Conservation (phyloP, 2,888 invertebrate species). For the Ichneumoninae sp. region DNA sequence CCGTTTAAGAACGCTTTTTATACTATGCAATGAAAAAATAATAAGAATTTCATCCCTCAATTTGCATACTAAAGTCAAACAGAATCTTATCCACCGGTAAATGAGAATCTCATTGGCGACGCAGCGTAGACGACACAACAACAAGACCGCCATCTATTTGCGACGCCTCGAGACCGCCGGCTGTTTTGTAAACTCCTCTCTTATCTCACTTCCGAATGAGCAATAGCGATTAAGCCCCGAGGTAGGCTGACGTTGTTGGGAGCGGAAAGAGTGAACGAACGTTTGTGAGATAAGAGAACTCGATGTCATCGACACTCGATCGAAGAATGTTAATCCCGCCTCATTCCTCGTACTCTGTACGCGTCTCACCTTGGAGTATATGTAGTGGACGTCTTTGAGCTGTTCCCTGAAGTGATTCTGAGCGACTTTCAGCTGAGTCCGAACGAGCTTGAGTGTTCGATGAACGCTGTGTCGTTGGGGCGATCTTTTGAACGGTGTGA, state of each 20-base stretch:
- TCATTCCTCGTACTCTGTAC: neutral
- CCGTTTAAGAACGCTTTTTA: too few species aligned
- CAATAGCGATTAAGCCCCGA: constrained; percentile 56
- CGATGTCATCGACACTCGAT: constrained; percentile 65
- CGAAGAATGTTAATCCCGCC: constrained; percentile 25
- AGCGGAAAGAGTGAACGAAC: constrained; percentile 59
- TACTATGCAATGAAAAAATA: too few species aligned
- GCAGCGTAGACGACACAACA: constrained; percentile 73
- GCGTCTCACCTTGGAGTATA: constrained; percentile 81
- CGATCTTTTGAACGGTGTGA: constrained; percentile 73
- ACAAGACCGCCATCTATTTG: constrained; percentile 72
- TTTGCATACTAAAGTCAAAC: neutral
- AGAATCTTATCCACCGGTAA: constrained; percentile 25
- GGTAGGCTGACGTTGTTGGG: constrained; percentile 60
- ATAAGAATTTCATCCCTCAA: too few species aligned
- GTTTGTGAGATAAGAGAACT: constrained; percentile 64
- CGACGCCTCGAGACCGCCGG: constrained; percentile 60
- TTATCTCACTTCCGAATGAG: constrained; percentile 69
- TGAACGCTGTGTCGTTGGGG: constrained; percentile 80
- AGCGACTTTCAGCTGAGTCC: constrained; percentile 82
- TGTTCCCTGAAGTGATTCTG: constrained; percentile 81
- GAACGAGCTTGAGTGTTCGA: constrained; percentile 79
- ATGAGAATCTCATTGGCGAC: constrained; percentile 32
- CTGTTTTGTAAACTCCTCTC: constrained; percentile 73
- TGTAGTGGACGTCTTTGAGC: constrained; percentile 78